These are phyloP conservation scores for Tyrophagus putrescentiae DNA, from an alignment of 1,140 invertebrate species.

Conservation along the genomic window DNA sequence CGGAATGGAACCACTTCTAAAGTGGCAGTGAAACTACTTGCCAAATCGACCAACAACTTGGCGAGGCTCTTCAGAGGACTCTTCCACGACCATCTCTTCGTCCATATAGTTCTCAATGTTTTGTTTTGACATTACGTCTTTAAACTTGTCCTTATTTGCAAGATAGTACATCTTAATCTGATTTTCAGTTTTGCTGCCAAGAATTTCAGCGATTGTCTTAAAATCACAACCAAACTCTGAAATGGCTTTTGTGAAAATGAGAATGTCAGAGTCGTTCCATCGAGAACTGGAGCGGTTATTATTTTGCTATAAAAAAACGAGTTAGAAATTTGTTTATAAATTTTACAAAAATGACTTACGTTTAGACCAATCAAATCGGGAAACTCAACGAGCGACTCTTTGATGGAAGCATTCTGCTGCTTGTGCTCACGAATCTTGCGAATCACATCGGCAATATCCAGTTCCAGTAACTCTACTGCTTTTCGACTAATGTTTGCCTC, in stretches of 20 bases:
- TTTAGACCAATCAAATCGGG: conserved; percentile 1
- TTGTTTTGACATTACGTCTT: conserved; percentile 71
- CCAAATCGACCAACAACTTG: no score
- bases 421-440: background rate
- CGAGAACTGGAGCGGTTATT: conserved; percentile 58
- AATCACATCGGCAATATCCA: background rate
- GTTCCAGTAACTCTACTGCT: background rate
- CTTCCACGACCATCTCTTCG: background rate
- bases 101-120: conserved; percentile 52
- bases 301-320: conserved; percentile 27
- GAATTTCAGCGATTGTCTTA: conserved; percentile 80
- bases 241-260: conserved; percentile 75
- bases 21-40: no score
- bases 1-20: no score
- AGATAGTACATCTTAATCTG: conserved; percentile 79
- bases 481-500: background rate
- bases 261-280: conserved; percentile 81
- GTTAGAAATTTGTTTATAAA: background rate
- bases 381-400: background rate
- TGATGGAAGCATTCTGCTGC: background rate
- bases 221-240: conserved; percentile 90
- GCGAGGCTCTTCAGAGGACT: no score
- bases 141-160: conserved; percentile 72
- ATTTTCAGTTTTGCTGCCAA: conserved; percentile 83
- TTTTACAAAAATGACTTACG: conserved; percentile 9